Evolutionary conservation across 1,140 invertebrate species (phyloP).

Genomic region (Drosophila teissieri): DNA sequence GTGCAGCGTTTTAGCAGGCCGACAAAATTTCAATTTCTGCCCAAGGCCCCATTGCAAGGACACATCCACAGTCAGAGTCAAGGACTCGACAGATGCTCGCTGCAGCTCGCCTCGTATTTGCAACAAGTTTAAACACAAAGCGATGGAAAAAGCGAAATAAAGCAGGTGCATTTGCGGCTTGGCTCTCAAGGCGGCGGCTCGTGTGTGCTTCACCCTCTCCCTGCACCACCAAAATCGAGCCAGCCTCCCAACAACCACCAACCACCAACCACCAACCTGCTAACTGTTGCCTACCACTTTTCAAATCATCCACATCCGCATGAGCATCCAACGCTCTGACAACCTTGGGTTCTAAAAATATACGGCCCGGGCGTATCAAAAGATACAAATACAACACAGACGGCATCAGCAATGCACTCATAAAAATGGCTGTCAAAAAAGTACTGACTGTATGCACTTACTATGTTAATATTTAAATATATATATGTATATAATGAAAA

Average conservation of each 20-base stretch:
- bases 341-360: conserved; percentile 79
- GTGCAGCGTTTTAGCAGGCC: conserved; percentile 32
- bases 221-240: conserved; percentile 3
- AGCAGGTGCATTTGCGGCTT: conserved; percentile 50
- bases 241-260: background rate
- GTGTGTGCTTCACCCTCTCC: conserved; percentile 38
- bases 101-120: conserved; percentile 45
- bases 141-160: conserved; percentile 21
- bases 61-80: conserved; percentile 67
- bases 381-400: conserved; percentile 29
- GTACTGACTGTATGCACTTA: background rate
- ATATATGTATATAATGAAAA: too few relatives aligned
- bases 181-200: conserved; percentile 60
- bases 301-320: conserved; percentile 79
- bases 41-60: conserved; percentile 48
- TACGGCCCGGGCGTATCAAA: conserved; percentile 67
- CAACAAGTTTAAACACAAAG: conserved; percentile 68
- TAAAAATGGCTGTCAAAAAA: background rate
- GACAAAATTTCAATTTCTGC: conserved; percentile 69
- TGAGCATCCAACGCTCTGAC: conserved; percentile 64
- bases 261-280: conserved; percentile 21
- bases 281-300: conserved; percentile 75
- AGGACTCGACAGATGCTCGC: conserved; percentile 57
- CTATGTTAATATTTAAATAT: too few relatives aligned
- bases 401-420: background rate